Evolutionary conservation across 1,140 invertebrate genomes (phyloP), one percentile per base, ranked within the genome.

Genomic region (Batillaria attramentaria): DNA sequence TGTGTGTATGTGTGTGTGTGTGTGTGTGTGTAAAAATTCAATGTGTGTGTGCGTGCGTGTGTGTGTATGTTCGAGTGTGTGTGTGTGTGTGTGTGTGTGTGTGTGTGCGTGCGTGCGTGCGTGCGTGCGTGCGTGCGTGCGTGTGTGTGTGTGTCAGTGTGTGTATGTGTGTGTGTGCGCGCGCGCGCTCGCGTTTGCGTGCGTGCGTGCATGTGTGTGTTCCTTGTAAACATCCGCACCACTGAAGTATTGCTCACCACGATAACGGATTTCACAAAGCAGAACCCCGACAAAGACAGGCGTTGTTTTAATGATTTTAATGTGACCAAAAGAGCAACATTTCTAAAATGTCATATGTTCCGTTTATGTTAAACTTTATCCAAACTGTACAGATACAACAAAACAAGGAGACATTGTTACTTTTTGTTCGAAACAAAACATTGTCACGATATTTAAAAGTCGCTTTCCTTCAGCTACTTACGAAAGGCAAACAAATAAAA

Each of bases 1-100:
- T 60, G 57, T 60, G 57, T n/a, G 57, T 60, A 28, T n/a, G 57
- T 60, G 57, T n/a, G 57, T 60, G 57, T 60, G 57, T n/a, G 57
- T 60, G 57, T 60, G 8, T 60, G 57, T 60, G 57, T n/a, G 57
- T 60, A 28, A n/a, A n/a, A 62, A 16, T 62, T 5, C 20, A 28
- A 28, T 8, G 5, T 5, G 6, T 28, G 6, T 28, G 28, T 62
- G 13, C 31, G 57, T 8, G 31, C 31, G 57, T 16, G 13, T 6
- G 31, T 28, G 57, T 13, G 28, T 28, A 62, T 13, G 57, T 10
- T 18, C 57, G 57, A n/a, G 57, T 62, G 57, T 62, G 57, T 66
- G 20, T 66, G 62, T 66, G 33, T 66, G 62, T 66, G 62, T 66
- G 62, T 66, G 62, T 66, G 31, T 5, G 35, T 37, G 62, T 37